Base-by-base conservation (phyloP, 2,113 vertebrate genomes). In the Edolisoma coerulescens region DNA sequence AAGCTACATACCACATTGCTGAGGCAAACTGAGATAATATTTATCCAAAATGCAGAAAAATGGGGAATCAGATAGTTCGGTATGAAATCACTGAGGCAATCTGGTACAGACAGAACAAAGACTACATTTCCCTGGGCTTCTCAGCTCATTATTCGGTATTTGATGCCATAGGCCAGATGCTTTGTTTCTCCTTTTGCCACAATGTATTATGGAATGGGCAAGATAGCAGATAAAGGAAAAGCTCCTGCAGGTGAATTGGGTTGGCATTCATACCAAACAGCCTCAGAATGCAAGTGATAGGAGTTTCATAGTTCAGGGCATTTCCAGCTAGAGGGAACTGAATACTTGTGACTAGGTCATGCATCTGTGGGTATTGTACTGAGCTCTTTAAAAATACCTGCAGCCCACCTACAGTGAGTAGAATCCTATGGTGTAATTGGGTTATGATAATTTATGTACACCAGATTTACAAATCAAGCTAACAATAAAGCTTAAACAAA, bases 281-380 rank as follows among this genome's bases (percentile, higher is more conserved):
- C 52, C 13, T 81, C 47, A 39, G 57, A 88, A 39, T 20, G 21
- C 42, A 93, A 75, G 59, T 22, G 50, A 35, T 16, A 3, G 9
- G 33, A 73, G n/a, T 63, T 54, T 87, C 26, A 19, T 12, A 57
- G 54, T 74, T 75, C 54, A 41, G 39, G 35, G 35, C 1, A 0
- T 90, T 90, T 83, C 39, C 50, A 30, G 39, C 57, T 45, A 23
- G 24, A 17, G 21, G 19, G 10, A 8, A 17, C 22, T 61, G 30
- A 83, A 33, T 20, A 9, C 45, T 61, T 1, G 0, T 30, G 39
- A 39, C n/a, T 35, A 7, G n/a, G 21, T 63, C 4, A 0, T 67
- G 33, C 30, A 17, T 35, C 56, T 67, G 53, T 27, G 41, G 41
- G 5, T 44, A 23, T 44, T n/a, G 19, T 19, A 28, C 23, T 7